Base-by-base conservation (phyloP, 2,797 vertebrate genomes). In the Microctenopoma steveboyesi region DNA sequence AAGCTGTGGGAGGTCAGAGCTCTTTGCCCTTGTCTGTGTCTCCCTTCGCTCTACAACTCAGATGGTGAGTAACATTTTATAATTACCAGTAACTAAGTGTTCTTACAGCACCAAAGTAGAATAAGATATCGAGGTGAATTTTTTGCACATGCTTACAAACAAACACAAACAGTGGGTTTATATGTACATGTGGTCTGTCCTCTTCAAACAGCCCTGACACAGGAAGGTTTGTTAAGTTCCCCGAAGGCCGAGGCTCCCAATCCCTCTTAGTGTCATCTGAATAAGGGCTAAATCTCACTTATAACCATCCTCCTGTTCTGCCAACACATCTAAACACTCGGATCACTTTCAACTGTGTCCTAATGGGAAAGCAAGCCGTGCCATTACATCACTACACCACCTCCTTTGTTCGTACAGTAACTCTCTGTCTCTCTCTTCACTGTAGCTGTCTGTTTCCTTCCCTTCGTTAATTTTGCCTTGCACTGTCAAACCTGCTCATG, bases 231-330 rank as follows among this genome's bases (percentile, higher is more conserved):
- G 60, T 40, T 75, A 52, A 71, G 70, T 87, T 86, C 81, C 87
- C 87, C 78, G 85, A 67, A 11, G 68, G 57, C 74, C 75, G 78
- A 79, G 89, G 69, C 53, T 16, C 69, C 76, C 89, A 79, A 87
- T 90, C 87, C 92, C 61, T 87, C 86, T 90, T 88, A 88, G 87
- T 81, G 79, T 85, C 83, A 85, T 84, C 87, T 90, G 69, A 68
- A 74, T 63, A 66, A 46, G 64, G 45, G 74, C 90, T 87, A 91
- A 91, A 87, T 89, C 92, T 91, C 86, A 91, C 84, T 91, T 92
- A 91, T 73, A 91, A 83, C 86, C 72, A 75, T 61, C 88, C 88
- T 70, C 69, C 69, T 5, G 1, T 85, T 87, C 81, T 82, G 85
- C 87, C 84, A 86, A 79, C 82, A 80, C 82, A 78, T 82, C 83